phyloP scores from a whole-genome alignment of 2,888 invertebrate genomes.

The Scrobipalpa costella region DNA sequence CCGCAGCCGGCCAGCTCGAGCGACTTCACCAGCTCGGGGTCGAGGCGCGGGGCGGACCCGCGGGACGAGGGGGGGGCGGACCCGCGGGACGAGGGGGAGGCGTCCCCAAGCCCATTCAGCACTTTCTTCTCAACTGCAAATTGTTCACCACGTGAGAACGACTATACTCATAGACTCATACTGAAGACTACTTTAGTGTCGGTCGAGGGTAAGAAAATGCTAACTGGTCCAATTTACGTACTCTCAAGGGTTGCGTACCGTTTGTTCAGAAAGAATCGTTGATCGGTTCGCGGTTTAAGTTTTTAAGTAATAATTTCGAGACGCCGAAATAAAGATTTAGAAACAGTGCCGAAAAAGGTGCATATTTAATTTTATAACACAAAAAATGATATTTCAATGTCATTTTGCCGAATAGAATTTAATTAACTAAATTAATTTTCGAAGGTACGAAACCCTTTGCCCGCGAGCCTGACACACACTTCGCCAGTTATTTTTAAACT shows the following conservation, averaged over 20 bases:
- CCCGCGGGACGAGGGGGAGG: slow-evolving; percentile 58
- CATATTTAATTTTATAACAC: no score
- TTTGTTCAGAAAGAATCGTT: neutral
- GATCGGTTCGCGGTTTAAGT: neutral
- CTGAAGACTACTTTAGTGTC: neutral
- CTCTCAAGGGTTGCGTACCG: slow-evolving; percentile 8
- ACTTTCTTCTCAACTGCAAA: slow-evolving; percentile 64
- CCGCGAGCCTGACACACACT: slow-evolving; percentile 13
- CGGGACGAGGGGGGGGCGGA: no score
- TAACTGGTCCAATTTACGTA: slow-evolving; percentile 30
- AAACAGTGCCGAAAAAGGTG: no score
- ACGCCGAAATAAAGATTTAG: no score
- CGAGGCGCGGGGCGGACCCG: slow-evolving; percentile 61
- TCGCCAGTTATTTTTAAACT: neutral
- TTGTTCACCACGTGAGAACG: slow-evolving; percentile 11
- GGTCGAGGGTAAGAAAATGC: slow-evolving; percentile 14
- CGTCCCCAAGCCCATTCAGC: slow-evolving; percentile 77
- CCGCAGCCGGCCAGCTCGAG: slow-evolving; percentile 76
- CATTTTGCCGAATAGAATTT: neutral
- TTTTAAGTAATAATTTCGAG: neutral
- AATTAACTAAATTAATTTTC: neutral
- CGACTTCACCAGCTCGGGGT: slow-evolving; percentile 78
- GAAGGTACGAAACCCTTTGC: slow-evolving; percentile 7
- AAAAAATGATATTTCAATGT: no score
- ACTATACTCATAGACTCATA: neutral